A percentile compares a stretch with the other conserved stretches of the same genome.
These are phyloP conservation scores for human (Homo sapiens) DNA, from an alignment of 2,113 vertebrate genomes.

Conservation along the genomic window DNA sequence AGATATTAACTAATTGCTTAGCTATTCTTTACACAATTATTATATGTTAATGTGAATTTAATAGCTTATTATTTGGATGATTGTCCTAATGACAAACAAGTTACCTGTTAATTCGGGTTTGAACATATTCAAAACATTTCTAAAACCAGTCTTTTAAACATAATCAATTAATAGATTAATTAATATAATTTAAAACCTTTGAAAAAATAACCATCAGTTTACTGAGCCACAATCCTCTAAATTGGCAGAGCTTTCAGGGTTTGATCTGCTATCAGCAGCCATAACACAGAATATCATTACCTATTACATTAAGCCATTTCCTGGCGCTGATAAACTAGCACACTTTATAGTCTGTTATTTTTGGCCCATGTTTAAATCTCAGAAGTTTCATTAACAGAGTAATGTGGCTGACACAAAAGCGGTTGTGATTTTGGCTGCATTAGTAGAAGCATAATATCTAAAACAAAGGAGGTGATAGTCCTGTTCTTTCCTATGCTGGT, in stretches of 20 bases:
- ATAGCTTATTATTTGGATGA: constrained; percentile 71
- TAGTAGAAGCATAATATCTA: background rate
- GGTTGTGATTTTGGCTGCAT: background rate
- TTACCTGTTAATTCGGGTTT: constrained; percentile 69
- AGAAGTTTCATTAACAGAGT: background rate
- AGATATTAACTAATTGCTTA: constrained; percentile 76
- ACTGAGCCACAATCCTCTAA: constrained; percentile 57
- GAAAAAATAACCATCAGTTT: constrained; percentile 41
- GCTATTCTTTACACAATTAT: constrained; percentile 78
- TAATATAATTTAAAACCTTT: constrained; percentile 73
- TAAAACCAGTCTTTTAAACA: constrained; percentile 52
- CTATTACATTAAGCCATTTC: background rate
- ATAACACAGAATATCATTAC: background rate
- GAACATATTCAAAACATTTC: constrained; percentile 48
- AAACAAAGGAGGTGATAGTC: background rate
- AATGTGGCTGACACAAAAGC: background rate
- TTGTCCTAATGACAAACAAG: constrained; percentile 60
- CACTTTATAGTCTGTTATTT: background rate
- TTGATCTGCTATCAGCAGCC: background rate
- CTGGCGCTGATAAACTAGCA: background rate
- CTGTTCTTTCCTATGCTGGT: background rate
- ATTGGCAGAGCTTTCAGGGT: background rate
- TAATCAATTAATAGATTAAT: constrained; percentile 72
- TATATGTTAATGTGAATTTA: constrained; percentile 68
- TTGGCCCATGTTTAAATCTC: background rate